These are phyloP conservation scores for Anguilla megastoma DNA, from an alignment of 2,797 vertebrate species.

Conservation along the genomic window DNA sequence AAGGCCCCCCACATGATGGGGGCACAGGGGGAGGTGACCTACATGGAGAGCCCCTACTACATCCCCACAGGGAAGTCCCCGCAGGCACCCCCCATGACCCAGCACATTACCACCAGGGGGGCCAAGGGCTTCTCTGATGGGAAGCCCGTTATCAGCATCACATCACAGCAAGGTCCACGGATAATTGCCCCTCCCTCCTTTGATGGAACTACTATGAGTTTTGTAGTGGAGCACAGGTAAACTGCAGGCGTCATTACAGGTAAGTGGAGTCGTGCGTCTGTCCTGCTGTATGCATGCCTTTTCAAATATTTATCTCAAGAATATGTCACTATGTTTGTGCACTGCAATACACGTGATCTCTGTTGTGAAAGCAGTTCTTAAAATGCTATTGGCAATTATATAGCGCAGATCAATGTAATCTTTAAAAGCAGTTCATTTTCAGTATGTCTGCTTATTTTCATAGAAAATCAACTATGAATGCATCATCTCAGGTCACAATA, in stretches of 20 bases:
- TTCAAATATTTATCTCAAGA: background rate
- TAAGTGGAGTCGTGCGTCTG: constrained; percentile 44
- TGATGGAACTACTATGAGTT: constrained; percentile 96
- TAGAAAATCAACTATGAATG: background rate
- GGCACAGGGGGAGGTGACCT: constrained; percentile 64
- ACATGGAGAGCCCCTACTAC: constrained; percentile 86
- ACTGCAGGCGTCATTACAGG: constrained; percentile 36
- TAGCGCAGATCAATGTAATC: background rate
- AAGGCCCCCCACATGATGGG: constrained; percentile 49
- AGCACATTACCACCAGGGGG: constrained; percentile 45
- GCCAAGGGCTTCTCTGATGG: constrained; percentile 48
- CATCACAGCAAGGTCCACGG: constrained; percentile 85
- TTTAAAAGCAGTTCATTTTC: background rate
- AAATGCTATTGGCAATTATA: background rate
- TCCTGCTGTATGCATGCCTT: background rate
- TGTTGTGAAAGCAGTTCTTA: background rate
- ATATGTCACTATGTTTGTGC: background rate
- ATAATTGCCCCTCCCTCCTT: constrained; percentile 92
- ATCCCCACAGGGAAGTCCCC: constrained; percentile 73
- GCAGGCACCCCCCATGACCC: constrained; percentile 41
- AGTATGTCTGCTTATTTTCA: background rate
- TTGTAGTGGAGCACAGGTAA: constrained; percentile 95
- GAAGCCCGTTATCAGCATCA: constrained; percentile 89
- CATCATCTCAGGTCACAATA: background rate
- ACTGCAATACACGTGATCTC: background rate